Evolutionary conservation across 2,797 vertebrate species (phyloP), one percentile per base, ranked within the genome.

Genomic region (Cirrhinus mrigala): DNA sequence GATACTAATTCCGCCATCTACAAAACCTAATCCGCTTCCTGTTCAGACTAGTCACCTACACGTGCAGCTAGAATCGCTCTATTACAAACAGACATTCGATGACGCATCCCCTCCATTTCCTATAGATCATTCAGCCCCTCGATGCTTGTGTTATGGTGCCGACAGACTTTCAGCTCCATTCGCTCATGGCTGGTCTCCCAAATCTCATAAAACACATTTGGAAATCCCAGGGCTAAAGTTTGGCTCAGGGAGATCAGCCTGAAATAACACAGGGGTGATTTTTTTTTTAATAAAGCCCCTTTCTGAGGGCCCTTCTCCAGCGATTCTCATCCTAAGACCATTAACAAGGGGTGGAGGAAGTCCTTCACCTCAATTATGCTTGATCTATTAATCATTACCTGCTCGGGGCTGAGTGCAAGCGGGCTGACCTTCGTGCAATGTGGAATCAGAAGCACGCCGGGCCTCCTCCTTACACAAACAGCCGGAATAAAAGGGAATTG

Each of bases 391-490:
- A 78, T 90, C 89, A 92, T 92, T 93, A 92, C 92, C 92, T 93
- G 77, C 88, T 90, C 85, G 66, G 86, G 27, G 56, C 20, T 68
- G 70, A 76, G 40, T 70, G 60, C 50, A 71, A 44, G 20, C 70
- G 89, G 91, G 89, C 90, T 91, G 86, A 90, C 89, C 88, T 87
- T 89, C 80, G 88, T 82, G 87, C 89, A 88, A 91, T 87, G 89
- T 79, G 88, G 89, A 88, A 91, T 93, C 90, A 90, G 86, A 89
- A 4, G 48, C 29, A 90, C 79, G 88, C 77, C 54, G 12, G 70
- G 82, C 84, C 94, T 92, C 93, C 93, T 94, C 94, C 94, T 90
- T 94, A 86, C 79, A 92, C 93, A 94, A 95, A 94, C 92, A 95
- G 89, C 81, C 24, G 4, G 77, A 86, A 89, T 85, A 90, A 88